phyloP scores from a whole-genome alignment of 2,113 vertebrate genomes.

The Osmerus mordax region DNA sequence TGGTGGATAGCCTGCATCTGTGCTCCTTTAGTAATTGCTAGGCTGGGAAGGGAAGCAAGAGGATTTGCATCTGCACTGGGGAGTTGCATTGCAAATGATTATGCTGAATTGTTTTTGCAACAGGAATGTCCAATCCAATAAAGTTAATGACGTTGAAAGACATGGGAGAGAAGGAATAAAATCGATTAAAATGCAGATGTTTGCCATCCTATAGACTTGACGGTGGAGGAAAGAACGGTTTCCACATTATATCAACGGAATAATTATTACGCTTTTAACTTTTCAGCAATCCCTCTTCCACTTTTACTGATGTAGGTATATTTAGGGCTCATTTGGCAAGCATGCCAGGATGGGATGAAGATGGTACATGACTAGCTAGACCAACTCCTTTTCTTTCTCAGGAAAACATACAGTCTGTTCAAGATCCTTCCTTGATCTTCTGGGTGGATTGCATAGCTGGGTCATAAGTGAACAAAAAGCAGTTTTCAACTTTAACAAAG shows the following conservation, averaged over 20 bases:
- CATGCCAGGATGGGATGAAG: background rate
- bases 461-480: too few species aligned
- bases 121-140: conserved; percentile 71
- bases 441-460: too few species aligned
- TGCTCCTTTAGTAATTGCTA: conserved; percentile 66
- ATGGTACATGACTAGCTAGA: too few species aligned
- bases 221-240: conserved; percentile 21
- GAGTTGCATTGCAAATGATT: conserved; percentile 66
- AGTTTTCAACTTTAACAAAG: too few species aligned
- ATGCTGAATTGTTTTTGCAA: conserved; percentile 74
- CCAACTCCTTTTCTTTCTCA: too few species aligned
- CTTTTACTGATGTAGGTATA: background rate
- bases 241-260: conserved; percentile 28
- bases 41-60: conserved; percentile 46
- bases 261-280: conserved; percentile 29
- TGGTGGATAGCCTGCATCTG: conserved; percentile 61
- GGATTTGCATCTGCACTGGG: conserved; percentile 64
- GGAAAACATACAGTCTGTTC: too few species aligned
- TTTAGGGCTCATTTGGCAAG: too few species aligned
- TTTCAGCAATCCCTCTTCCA: conserved; percentile 17
- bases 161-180: conserved; percentile 36
- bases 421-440: too few species aligned
- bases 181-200: conserved; percentile 72
- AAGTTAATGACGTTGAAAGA: conserved; percentile 76
- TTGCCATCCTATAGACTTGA: conserved; percentile 27